Evolutionary conservation across 2,888 invertebrate species (phyloP), one percentile per base, ranked within the genome.

Genomic region (Agrotis ipsilon): DNA sequence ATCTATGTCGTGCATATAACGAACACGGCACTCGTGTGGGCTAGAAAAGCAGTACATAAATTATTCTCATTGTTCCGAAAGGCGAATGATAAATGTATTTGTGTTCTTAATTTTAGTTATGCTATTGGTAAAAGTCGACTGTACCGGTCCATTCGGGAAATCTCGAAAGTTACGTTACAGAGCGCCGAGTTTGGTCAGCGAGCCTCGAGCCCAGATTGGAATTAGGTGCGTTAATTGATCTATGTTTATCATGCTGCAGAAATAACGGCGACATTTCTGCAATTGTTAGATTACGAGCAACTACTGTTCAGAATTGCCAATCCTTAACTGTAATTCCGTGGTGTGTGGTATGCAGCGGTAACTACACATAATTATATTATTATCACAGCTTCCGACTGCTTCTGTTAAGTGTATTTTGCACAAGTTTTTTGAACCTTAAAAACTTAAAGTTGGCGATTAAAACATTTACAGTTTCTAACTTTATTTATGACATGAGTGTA

Each of bases 51-150:
- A 87, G 83, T 83, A 89, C 89, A 93, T 93, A 91, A 93, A 93
- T 93, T 89, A 91, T 87, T 85, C 87, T 90, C 89, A 92, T 92
- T 93, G 92, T 94, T 92, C 90, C 88, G 89, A 92, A 91, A 89
- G 91, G 88, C 87, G 87, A 86, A 93, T 93, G 92, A 93, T 92
- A 92, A 92, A 93, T 93, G 91, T 88, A 88, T 90, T 87, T 86
- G 83, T 87, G 86, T 86, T 90, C 89, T 90, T 89, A 90, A 91
- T 90, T 91, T 88, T 88, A 87, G 74, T 78, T 78, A 75, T 82
- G 70, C 81, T 87, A 86, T 88, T 80, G 85, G 88, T 89, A 90
- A 91, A 90, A 92, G 88, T 88, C 83, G 86, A 86, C 78, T 83
- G 72, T 86, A 86, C 86, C 80, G 80, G 82, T 85, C 84, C 75